Evolutionary conservation across 2,888 invertebrate species (phyloP), one percentile per base, ranked within the genome.

Genomic region (Sinelater perroti): DNA sequence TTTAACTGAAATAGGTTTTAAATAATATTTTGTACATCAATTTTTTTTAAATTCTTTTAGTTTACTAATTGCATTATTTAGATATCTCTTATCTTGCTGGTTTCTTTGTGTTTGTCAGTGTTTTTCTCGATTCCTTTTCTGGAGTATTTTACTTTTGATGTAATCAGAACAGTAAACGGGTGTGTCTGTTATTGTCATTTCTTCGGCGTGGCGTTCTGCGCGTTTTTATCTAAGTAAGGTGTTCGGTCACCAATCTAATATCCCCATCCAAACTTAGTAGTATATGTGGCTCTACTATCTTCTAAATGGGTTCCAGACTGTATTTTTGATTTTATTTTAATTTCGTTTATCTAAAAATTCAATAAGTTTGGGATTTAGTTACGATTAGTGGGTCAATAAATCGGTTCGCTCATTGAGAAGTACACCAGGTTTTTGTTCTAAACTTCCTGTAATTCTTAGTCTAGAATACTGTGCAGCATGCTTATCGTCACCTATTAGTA

Each of bases 1-100:
- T 33, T 8, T 3, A 16, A 33, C 16, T 13, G 4, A 16, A 16
- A 33, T 33, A 33, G 14, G 14, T 33, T 33, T 13, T 33, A 3
- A 5, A 33, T 13, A 13, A 33, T 13, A 14, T 13, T 33, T 33
- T 33, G 33, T 33, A 16, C 33, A 33, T 6, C 33, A 8, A 13
- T 33, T 33, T 33, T 33, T 33, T 33, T 33, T 30, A 30, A 30
- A 11, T 30, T 30, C 30, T 30, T 30, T 30, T 30, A n/a, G 24
- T 24, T 24, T 7, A 24, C 24, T 24, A 24, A n/a, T 30, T 30
- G 30, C 30, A 3, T 30, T 30, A 30, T 30, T 8, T 3, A 30
- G 30, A 8, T 5, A 10, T 8, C 30, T 30, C 30, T 30, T 30
- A 11, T 30, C 30, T 8, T 30, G n/a, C 24, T 24, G 24, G 24